Evolutionary conservation across 1,140 invertebrate genomes (phyloP), one percentile per base, ranked within the genome.

Genomic region (Hylaeus anthracinus): DNA sequence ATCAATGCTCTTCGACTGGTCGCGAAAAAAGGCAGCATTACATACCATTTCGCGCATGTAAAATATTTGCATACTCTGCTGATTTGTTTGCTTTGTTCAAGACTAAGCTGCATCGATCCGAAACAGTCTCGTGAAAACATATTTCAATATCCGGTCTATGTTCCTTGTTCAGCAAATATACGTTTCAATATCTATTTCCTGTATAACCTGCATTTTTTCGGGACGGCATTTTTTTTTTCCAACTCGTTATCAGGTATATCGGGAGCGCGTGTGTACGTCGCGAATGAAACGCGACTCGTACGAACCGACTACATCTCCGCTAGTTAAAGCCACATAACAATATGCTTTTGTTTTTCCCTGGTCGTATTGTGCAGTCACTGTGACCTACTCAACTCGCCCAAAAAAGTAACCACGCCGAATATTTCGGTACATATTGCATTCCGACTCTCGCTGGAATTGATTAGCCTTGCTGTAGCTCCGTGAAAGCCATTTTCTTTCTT

Each of bases 141-240:
- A 83, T 86, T 86, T 86, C 85, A 86, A 86, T 86, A 86, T 86
- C 84, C 84, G 76, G 84, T 67, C 74, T 70, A 82, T 80, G 72
- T 86, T 85, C 61, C 60, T 74, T 77, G 73, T 71, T 86, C 81
- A 72, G 60, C 72, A 86, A 86, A 86, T 86, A 83, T 61, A 58
- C 81, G 74, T 86, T 86, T 86, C 84, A 86, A 86, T 86, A 86
- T 86, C 85, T 85, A 86, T 86, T 86, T 86, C 81, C 81, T 76
- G 64, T 80, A 81, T 79, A 86, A 71, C 67, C 73, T 80, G 63
- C 79, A 79, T 83, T 86, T 86, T 82, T 74, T 74, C 78, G 43
- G 26, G 3, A 58, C 37, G 15, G 15, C 37, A 6, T 45, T n/a
- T 15, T 56, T 70, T 76, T 86, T 86, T 86, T 79, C 70, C 56